Evolutionary conservation across 2,797 vertebrate genomes (phyloP).

Genomic region (Amphiprion clarkii): DNA sequence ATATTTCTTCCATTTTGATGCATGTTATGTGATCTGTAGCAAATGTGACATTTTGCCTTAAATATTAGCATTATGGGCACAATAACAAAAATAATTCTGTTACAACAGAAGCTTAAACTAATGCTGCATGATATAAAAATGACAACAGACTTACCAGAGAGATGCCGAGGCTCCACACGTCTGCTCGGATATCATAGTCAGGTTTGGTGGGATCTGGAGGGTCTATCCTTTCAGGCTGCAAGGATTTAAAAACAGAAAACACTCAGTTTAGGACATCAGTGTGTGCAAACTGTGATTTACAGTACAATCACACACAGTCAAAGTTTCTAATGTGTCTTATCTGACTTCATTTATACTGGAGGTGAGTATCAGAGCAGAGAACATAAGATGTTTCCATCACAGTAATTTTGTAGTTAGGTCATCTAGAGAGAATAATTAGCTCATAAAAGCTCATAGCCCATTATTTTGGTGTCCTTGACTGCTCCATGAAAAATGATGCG

Average conservation of each 20-base stretch:
- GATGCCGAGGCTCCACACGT: conserved; percentile 97
- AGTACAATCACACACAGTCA: too few species aligned
- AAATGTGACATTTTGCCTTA: not conserved
- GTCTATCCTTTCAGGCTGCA: conserved; percentile 95
- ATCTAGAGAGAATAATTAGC: too few species aligned
- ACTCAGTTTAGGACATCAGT: not conserved
- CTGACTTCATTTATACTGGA: too few species aligned
- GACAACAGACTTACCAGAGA: conserved; percentile 87
- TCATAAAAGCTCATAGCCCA: too few species aligned
- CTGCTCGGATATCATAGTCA: conserved; percentile 96
- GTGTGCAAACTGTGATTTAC: not conserved
- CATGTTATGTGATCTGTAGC: too few species aligned
- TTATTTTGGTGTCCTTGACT: too few species aligned
- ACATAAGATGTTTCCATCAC: too few species aligned
- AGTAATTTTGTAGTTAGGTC: too few species aligned
- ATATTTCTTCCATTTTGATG: not conserved
- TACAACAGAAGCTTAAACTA: not conserved
- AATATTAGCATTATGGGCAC: not conserved
- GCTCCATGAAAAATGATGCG: too few species aligned
- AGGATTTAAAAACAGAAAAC: conserved; percentile 23
- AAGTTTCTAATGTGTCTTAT: too few species aligned
- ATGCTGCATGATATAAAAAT: not conserved
- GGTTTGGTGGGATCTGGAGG: conserved; percentile 96
- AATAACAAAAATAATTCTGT: not conserved
- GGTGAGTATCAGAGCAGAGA: too few species aligned